phyloP scores from a whole-genome alignment of 2,797 vertebrate species.

The Myoxocephalus aenaeus region DNA sequence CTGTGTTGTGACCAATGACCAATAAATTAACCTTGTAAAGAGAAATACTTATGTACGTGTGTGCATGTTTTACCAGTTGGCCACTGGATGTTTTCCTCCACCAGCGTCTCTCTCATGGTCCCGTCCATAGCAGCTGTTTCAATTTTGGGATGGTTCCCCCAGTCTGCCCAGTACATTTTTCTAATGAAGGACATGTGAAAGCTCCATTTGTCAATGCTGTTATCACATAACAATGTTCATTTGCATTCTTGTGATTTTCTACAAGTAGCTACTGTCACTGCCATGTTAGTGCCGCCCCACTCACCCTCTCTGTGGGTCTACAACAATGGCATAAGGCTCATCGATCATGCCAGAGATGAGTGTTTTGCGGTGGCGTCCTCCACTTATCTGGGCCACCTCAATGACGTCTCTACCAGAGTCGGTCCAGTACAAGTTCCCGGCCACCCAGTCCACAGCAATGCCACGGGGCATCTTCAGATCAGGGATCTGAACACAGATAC shows the following conservation, averaged over 20 bases:
- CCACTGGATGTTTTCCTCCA: conserved; percentile 97
- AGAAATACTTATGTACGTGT: not conserved
- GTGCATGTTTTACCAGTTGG: conserved; percentile 88
- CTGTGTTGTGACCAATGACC: not conserved
- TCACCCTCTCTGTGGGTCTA: conserved; percentile 94
- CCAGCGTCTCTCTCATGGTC: conserved; percentile 92
- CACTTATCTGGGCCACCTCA: conserved; percentile 93
- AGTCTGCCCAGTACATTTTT: conserved; percentile 99
- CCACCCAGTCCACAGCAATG: conserved; percentile 97
- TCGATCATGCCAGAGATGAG: conserved; percentile 98
- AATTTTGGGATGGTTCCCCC: conserved; percentile 98
- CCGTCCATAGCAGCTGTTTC: conserved; percentile 98
- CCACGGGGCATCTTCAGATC: conserved; percentile 96
- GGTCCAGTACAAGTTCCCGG: conserved; percentile 97
- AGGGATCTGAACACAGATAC: conserved; percentile 85
- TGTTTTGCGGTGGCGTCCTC: conserved; percentile 92
- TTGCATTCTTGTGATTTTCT: not conserved
- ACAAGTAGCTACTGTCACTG: not conserved
- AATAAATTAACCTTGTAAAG: not conserved
- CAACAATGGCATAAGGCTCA: conserved; percentile 95
- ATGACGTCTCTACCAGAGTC: conserved; percentile 96
- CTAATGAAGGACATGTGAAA: conserved; percentile 69
- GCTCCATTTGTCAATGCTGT: not conserved
- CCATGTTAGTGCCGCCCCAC: conserved; percentile 1
- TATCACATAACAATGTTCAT: not conserved